Percentiles rank a stretch among this genome's conserved stretches.
Evolutionary conservation across 2,888 invertebrate genomes (phyloP).

Genomic region (Apoderus coryli): DNA sequence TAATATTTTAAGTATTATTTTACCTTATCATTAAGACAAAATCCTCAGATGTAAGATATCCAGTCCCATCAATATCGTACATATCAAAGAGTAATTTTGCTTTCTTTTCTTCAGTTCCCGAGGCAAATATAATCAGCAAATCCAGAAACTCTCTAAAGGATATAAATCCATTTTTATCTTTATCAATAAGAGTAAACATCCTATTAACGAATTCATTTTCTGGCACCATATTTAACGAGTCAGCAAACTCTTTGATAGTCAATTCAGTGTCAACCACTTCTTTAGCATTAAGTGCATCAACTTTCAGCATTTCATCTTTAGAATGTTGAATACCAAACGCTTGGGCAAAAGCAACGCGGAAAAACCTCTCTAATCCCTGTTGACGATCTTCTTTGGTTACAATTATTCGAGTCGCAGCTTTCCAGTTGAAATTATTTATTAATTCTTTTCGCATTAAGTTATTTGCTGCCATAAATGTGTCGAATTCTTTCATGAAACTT

Average conservation of each 20-base stretch:
- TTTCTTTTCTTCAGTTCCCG: constrained; percentile 37
- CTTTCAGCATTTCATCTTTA: constrained; percentile 29
- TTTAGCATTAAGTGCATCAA: constrained; percentile 31
- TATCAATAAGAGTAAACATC: constrained; percentile 43
- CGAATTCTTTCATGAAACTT: constrained; percentile 29
- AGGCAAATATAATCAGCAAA: constrained; percentile 42
- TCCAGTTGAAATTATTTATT: constrained; percentile 21
- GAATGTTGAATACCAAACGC: constrained; percentile 33
- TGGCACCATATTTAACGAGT: constrained; percentile 40
- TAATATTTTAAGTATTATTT: too few species aligned
- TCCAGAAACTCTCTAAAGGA: constrained; percentile 47
- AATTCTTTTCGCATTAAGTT: constrained; percentile 21
- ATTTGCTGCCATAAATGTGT: constrained; percentile 26
- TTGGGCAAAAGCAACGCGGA: constrained; percentile 39
- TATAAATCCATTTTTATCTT: constrained; percentile 43
- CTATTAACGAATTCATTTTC: constrained; percentile 38
- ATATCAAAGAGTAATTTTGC: constrained; percentile 41
- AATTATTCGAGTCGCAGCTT: constrained; percentile 27
- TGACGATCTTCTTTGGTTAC: constrained; percentile 36
- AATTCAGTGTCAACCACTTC: constrained; percentile 38
- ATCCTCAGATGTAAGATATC: constrained; percentile 33
- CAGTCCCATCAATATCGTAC: constrained; percentile 39
- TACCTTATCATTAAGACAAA: constrained; percentile 38
- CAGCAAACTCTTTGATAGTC: constrained; percentile 42
- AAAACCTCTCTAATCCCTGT: constrained; percentile 37